Evolutionary conservation across 2,113 vertebrate species (phyloP), one percentile per base, ranked within the genome.

Genomic region (Chitala chitala): DNA sequence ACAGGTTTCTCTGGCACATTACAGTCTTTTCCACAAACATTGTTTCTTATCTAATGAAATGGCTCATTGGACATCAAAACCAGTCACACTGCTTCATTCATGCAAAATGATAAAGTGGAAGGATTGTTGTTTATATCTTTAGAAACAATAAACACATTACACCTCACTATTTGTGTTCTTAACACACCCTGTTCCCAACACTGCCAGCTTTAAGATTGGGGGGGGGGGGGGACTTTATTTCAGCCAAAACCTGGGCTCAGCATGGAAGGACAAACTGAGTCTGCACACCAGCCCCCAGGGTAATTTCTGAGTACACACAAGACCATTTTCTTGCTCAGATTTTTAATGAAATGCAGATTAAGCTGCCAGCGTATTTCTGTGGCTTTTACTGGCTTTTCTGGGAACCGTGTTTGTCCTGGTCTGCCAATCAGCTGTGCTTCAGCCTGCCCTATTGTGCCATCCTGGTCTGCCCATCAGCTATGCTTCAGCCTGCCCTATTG

Each of bases 261-360:
- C 59, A 29, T 54, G 54, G 66, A 76, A 66, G 61, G 59, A 33
- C 58, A 44, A 71, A 61, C n/a, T n/a, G 55, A 71, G 75, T 1
- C 66, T 66, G 44, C 58, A 56, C 63, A 33, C 36, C 38, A n/a
- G n/a, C n/a, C n/a, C n/a, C n/a, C n/a, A 8, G 20, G n/a, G 72
- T 24, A 65, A 69, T n/a, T 77, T 65, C 76, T 22, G 29, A 58
- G 64, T 70, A 72, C 15, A 56, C 46, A 64, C 22, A 63, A 46
- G 76, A 76, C 77, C 78, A 72, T 70, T 48, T 78, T 63, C 7
- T 79, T 84, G 78, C 84, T 91, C 84, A 89, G 84, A 85, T 76
- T 88, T n/a, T 90, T 87, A 87, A 86, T 89, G 86, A 82, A 76
- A 71, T 82, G 74, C 54, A 82, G 85, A 82, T 83, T 84, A 76